Conservation (phyloP, 2,888 invertebrate genomes). For the Conchocele bisecta region DNA sequence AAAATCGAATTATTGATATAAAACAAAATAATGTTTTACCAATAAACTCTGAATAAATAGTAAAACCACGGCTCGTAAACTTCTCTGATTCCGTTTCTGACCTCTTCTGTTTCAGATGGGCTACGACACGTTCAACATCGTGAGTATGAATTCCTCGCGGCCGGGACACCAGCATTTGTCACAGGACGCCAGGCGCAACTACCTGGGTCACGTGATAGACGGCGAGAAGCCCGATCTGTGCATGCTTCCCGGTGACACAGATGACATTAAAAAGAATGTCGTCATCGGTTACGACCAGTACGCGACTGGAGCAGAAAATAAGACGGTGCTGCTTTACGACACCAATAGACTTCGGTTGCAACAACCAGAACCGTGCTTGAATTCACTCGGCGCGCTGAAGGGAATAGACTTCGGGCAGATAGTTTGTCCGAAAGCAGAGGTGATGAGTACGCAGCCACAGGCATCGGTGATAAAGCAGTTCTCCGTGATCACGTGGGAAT, state of each 20-base stretch:
- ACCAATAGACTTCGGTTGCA: neutral
- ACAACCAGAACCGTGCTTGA: neutral
- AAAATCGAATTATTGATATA: too few species aligned
- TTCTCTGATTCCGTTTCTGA: too few species aligned
- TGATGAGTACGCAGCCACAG: neutral
- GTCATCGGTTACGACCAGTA: conserved; percentile 1
- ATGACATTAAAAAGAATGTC: neutral
- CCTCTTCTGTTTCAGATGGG: too few species aligned
- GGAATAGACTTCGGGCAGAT: neutral
- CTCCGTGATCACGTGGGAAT: conserved; percentile 2
- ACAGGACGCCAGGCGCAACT: too few species aligned
- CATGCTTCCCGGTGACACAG: conserved; percentile 5
- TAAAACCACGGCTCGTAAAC: too few species aligned
- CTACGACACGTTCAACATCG: neutral
- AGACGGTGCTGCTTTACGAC: conserved; percentile 1
- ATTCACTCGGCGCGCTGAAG: neutral
- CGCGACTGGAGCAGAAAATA: neutral
- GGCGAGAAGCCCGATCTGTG: neutral
- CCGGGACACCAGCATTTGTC: neutral
- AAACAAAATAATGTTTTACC: too few species aligned
- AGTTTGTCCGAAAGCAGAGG: neutral
- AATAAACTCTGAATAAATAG: too few species aligned
- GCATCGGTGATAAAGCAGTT: neutral
- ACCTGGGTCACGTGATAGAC: neutral
- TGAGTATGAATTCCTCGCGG: conserved; percentile 3